Conservation (phyloP, 2,888 invertebrate genomes). For the Thelaira solivaga region DNA sequence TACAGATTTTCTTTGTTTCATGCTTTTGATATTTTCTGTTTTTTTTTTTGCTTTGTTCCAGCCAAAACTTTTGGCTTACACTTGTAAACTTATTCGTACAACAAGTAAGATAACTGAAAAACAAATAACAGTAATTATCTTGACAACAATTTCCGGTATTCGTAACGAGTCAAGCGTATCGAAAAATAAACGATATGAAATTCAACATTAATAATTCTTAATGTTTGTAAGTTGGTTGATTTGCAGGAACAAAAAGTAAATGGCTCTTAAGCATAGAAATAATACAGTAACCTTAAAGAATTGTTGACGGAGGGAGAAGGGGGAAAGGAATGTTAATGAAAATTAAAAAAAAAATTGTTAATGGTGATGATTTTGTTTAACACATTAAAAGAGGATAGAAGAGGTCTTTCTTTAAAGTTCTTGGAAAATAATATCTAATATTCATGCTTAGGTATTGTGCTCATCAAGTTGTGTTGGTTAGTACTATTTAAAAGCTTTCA, state of each 20-base stretch:
- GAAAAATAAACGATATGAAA: slow-evolving; percentile 56
- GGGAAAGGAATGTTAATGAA: too few relatives aligned
- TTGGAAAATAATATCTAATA: too few relatives aligned
- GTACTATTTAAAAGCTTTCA: too few relatives aligned
- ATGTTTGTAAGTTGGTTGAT: slow-evolving; percentile 39
- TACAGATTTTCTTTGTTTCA: slow-evolving; percentile 15
- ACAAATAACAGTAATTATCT: slow-evolving; percentile 77
- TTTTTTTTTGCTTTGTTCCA: neutral
- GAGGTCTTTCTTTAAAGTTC: too few relatives aligned
- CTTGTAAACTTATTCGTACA: slow-evolving; percentile 13
- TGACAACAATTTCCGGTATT: slow-evolving; percentile 77
- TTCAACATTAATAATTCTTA: slow-evolving; percentile 61
- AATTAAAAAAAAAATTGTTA: too few relatives aligned
- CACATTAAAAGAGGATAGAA: too few relatives aligned
- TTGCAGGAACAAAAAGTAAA: slow-evolving; percentile 22
- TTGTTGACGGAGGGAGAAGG: neutral
- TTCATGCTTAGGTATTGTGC: too few relatives aligned
- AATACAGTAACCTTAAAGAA: neutral
- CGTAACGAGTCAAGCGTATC: slow-evolving; percentile 73
- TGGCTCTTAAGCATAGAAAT: neutral
- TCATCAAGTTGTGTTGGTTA: too few relatives aligned
- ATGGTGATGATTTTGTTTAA: too few relatives aligned
- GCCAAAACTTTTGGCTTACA: neutral
- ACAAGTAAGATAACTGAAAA: slow-evolving; percentile 63
- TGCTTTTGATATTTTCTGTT: neutral